Conservation (phyloP, 2,888 invertebrate genomes). For the Anoplius nigerrimus region DNA sequence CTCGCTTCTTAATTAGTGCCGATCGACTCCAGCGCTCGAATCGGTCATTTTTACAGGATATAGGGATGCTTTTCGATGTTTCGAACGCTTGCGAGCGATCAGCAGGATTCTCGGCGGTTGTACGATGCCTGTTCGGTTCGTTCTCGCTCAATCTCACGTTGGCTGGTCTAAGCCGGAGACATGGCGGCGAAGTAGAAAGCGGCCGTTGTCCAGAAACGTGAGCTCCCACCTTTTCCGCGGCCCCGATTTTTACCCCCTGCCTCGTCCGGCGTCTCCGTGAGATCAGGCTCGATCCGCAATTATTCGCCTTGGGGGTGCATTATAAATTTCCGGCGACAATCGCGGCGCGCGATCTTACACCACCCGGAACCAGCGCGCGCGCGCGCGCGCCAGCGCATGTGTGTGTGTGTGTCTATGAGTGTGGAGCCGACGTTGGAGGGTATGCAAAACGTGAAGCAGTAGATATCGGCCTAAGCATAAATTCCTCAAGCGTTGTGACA, state of each 20-base stretch:
- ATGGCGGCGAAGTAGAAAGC: too few relatives aligned
- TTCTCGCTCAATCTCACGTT: too few relatives aligned
- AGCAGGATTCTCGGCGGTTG: too few relatives aligned
- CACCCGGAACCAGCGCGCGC: slow-evolving; percentile 8
- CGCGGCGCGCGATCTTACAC: slow-evolving; percentile 42
- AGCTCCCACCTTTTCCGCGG: slow-evolving; percentile 5
- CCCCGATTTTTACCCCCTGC: slow-evolving; percentile 42
- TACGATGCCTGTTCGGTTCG: too few relatives aligned
- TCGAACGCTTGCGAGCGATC: too few relatives aligned
- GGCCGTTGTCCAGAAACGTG: background rate
- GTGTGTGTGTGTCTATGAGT: too few relatives aligned
- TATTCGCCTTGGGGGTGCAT: slow-evolving; percentile 37
- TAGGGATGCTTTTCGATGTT: too few relatives aligned
- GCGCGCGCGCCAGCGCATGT: slow-evolving; percentile 17
- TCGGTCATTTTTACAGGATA: too few relatives aligned
- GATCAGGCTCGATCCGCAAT: slow-evolving; percentile 29
- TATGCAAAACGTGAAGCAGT: slow-evolving; percentile 64
- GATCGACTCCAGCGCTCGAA: too few relatives aligned
- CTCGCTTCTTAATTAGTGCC: too few relatives aligned
- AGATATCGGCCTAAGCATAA: slow-evolving; percentile 74
- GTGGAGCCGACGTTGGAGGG: slow-evolving; percentile 25
- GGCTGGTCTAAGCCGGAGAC: too few relatives aligned
- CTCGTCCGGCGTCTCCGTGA: slow-evolving; percentile 53
- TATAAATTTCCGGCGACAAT: slow-evolving; percentile 48
- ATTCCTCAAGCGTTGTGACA: slow-evolving; percentile 71